Conservation (phyloP, 2,113 vertebrate genomes). For the Microtus richardsoni region DNA sequence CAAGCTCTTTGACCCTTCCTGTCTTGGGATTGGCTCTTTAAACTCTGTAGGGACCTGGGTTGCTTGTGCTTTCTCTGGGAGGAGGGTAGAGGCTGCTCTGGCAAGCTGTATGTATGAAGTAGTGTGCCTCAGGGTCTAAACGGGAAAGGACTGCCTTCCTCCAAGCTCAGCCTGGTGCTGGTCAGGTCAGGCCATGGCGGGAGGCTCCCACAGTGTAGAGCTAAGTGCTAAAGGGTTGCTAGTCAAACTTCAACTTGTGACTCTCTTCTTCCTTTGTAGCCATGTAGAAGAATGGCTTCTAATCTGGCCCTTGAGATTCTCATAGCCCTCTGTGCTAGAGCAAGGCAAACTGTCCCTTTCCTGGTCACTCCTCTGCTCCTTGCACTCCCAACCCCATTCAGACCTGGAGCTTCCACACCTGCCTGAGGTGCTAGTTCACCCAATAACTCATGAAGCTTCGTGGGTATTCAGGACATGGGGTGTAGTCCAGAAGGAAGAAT, state of each 20-base stretch:
- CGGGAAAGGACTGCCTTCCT: background rate
- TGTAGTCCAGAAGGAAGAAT: background rate
- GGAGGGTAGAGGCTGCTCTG: background rate
- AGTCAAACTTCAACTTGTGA: background rate
- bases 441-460: background rate
- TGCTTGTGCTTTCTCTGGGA: background rate
- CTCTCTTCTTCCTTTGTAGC: background rate
- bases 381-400: no score
- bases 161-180: background rate
- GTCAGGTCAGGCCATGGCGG: no score
- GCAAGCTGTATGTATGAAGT: background rate
- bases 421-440: accelerated
- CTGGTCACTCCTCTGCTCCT: background rate
- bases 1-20: background rate
- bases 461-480: background rate
- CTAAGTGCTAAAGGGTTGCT: background rate
- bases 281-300: background rate
- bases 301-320: background rate
- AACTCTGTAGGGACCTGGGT: background rate
- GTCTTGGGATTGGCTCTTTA: background rate
- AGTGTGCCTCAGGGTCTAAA: background rate
- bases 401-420: background rate
- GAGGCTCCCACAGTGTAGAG: background rate
- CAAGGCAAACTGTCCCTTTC: background rate
- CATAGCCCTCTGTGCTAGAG: background rate